Base-by-base conservation (phyloP, 2,113 vertebrate species). In the Engraulis encrasicolus region DNA sequence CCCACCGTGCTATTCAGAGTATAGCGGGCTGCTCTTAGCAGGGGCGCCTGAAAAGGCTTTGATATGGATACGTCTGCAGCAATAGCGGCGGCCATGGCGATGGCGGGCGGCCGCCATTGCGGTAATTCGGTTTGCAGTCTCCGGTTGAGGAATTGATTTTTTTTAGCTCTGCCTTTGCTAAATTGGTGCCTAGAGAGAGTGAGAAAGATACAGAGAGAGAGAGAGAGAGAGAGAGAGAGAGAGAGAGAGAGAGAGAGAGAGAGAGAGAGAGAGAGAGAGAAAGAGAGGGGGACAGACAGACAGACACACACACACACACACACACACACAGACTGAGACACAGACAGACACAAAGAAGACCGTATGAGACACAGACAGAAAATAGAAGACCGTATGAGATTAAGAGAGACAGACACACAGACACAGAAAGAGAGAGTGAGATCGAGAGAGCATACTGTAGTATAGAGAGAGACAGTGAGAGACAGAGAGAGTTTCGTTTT, bases 121-220 rank as follows among this genome's bases (percentile, higher is more conserved):
- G 86, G 86, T 92, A 89, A 92, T 92, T 92, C 86, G 87, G 86
- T 91, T 89, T 91, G 88, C 88, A 88, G 88, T 90, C 91, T 89
- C 90, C 66, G 79, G 87, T 92, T 93, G 91, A 81, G 88, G 89
- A 91, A 92, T 89, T 88, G 91, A 94, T 93, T 93, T 90, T 93
- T 90, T 88, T 91, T 88, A 89, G 89, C 90, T 89, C 92, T 89
- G 85, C 87, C 87, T 85, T 83, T 83, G 86, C 87, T 87, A 90
- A 93, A 93, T 92, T 88, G 89, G 86, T 88, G 85, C 89, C 89
- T 91, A 37, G 89, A 86, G 88, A 89, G 82, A 83, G 52, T 31
- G 80, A 45, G 40, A 45, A 9, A 45, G 40, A 45, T 89, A 86
- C 88, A 89, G 82, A 83, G 52, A 36, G 80, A n/a, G n/a, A n/a